Base-by-base conservation (phyloP, 2,888 invertebrate species). In the Lepeophtheirus nordmannii region DNA sequence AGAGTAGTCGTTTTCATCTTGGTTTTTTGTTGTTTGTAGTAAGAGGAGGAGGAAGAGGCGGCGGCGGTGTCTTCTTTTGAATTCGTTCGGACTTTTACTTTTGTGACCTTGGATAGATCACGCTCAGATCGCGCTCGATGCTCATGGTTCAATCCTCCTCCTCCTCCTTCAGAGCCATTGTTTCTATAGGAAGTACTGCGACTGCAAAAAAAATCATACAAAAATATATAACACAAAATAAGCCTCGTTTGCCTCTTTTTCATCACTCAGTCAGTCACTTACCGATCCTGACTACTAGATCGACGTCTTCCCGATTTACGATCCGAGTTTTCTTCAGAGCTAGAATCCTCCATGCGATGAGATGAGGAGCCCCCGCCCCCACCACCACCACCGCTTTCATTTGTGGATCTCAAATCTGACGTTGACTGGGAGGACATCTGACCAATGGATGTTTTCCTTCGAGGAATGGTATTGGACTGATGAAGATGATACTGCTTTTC, bases 351-450 rank as follows among this genome's bases (percentile, higher is more conserved):
- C 7, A 30, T 30, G 30, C 30, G 30, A 30, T 30, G 2, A 30
- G 30, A 30, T 30, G 30, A 30, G 2, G 30, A 30, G n/a, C n/a
- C n/a, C n/a, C n/a, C n/a, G n/a, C n/a, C n/a, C 2, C 17, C 53
- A n/a, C 17, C 53, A 30, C 17, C 53, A n/a, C 17, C 53, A 46
- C 17, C 53, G 53, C 17, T 8, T 14, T 56, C 23, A 12, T 81
- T 83, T n/a, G 81, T 81, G 69, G 82, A 81, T 71, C 82, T 81
- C 70, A 86, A 78, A 75, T 83, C 84, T 74, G 83, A 85, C 85
- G 76, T 66, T 74, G 72, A 60, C 23, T 20, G 59, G 41, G 56
- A 17, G 14, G 37, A 12, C 17, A 22, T 53, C 9, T 20, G 10
- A n/a, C 53, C 62, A 14, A 67, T n/a, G 9, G 63, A 64, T n/a